Base-by-base conservation (phyloP, 2,888 invertebrate genomes). In the Euplexia lucipara region DNA sequence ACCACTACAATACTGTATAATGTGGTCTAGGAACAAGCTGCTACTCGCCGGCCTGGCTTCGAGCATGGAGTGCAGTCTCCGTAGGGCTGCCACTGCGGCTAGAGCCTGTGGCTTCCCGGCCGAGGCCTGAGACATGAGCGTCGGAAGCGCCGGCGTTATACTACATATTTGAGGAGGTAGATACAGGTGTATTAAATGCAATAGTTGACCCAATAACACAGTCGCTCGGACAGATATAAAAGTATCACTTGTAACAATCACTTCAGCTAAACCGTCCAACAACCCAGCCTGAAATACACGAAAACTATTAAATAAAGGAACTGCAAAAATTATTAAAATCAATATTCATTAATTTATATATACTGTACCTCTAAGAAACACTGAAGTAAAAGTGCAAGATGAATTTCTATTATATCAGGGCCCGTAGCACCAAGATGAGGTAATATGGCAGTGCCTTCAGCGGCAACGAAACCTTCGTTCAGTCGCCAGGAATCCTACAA, bases 381-480 rank as follows among this genome's bases (percentile, higher is more conserved):
- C 87, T 98, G 98, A 58, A 99, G 96, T 82, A 99, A 93, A 52
- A 99, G 95, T 7, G 99, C 97, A 86, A 98, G 96, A 95, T 99
- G 99, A 90, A 98, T 98, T 91, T 99, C 98, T 70, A 97, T 97
- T 77, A 99, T 97, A 92, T 99, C 99, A 14, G 99, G 98, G 69
- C 99, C 98, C 70, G 96, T 97, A 78, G 97, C 97, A 54, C 98
- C 97, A 70, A 98, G 96, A 88, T 98, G 98, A 71, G 99, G 98
- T 89, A 99, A 93, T 82, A 99, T 97, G 59, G 96, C 96, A 65
- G 96, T 96, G 49, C 98, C 99, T 94, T 99, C 99, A 63, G 98
- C 97, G 14, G 98, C 98, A n/a, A 99, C 98, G 89, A 99, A 99
- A 37, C 99, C 99, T 90, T 99, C 99, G 82, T 97, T 97, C 30